phyloP scores from a whole-genome alignment of 2,888 invertebrate species.

The Drosophila tripunctata region DNA sequence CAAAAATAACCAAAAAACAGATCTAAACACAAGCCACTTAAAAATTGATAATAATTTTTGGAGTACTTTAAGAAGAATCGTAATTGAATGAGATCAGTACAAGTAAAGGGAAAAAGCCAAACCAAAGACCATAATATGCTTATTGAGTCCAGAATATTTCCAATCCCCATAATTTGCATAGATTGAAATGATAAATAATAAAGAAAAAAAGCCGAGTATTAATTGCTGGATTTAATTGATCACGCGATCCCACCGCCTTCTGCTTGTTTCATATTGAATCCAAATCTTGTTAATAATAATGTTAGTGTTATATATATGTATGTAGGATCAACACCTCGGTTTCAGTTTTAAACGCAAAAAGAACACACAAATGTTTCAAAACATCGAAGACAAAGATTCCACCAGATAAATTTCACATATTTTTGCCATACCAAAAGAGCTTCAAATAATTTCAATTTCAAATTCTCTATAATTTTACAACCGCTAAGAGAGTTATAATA shows the following conservation, averaged over 20 bases:
- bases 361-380: slow-evolving; percentile 56
- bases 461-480: neutral
- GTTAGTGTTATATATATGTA: slow-evolving; percentile 25
- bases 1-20: slow-evolving; percentile 1
- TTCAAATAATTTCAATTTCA: neutral
- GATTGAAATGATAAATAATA: slow-evolving; percentile 3
- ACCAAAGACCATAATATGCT: slow-evolving; percentile 15
- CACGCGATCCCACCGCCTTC: slow-evolving; percentile 74
- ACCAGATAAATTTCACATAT: slow-evolving; percentile 7
- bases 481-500: too few species aligned
- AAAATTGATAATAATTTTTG: slow-evolving; percentile 70
- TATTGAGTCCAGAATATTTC: slow-evolving; percentile 13
- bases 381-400: slow-evolving; percentile 57
- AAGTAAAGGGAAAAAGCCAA: slow-evolving; percentile 22
- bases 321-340: slow-evolving; percentile 52
- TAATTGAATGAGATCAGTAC: slow-evolving; percentile 43
- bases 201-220: neutral
- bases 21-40: slow-evolving; percentile 41
- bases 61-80: slow-evolving; percentile 59
- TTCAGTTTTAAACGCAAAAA: slow-evolving; percentile 59
- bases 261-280: slow-evolving; percentile 61
- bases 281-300: slow-evolving; percentile 35
- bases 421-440: neutral
- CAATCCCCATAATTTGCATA: slow-evolving; percentile 31
- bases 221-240: slow-evolving; percentile 47